Evolutionary conservation across 2,888 invertebrate genomes (phyloP).

Genomic region (Schizaphis graminum): DNA sequence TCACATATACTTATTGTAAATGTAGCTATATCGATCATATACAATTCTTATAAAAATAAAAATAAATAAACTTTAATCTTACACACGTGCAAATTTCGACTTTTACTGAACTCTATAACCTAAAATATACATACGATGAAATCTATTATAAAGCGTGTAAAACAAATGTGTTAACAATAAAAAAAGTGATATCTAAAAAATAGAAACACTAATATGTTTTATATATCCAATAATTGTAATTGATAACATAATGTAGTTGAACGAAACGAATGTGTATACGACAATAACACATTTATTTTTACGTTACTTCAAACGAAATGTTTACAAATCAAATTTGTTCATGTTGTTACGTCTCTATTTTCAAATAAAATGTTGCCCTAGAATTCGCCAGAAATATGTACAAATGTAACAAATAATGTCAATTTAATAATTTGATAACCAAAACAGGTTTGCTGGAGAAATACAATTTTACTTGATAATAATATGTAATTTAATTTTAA

Average conservation of each 20-base stretch:
- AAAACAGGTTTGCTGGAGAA: not conserved
- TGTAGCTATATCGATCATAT: not conserved
- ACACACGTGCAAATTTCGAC: not conserved
- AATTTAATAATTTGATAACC: not conserved
- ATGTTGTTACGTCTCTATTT: not conserved
- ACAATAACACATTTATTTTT: conserved; percentile 18
- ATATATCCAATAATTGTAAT: not conserved
- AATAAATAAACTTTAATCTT: not conserved
- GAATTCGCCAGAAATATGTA: not conserved
- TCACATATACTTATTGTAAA: not conserved
- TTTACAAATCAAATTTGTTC: conserved; percentile 18
- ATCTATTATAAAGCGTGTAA: not conserved
- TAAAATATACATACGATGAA: not conserved
- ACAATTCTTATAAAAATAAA: not conserved
- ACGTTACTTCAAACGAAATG: conserved; percentile 9
- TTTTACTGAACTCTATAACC: not conserved
- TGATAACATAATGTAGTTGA: not conserved
- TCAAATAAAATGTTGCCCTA: not conserved
- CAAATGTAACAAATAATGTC: not conserved
- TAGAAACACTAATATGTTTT: not conserved
- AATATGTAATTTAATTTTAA: not conserved
- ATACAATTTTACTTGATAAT: not conserved
- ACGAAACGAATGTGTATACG: not conserved
- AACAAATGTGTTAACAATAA: not conserved
- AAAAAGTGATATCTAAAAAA: not conserved